Evolutionary conservation across 2,797 vertebrate species (phyloP).

Genomic region (Falco novaeseelandiae): DNA sequence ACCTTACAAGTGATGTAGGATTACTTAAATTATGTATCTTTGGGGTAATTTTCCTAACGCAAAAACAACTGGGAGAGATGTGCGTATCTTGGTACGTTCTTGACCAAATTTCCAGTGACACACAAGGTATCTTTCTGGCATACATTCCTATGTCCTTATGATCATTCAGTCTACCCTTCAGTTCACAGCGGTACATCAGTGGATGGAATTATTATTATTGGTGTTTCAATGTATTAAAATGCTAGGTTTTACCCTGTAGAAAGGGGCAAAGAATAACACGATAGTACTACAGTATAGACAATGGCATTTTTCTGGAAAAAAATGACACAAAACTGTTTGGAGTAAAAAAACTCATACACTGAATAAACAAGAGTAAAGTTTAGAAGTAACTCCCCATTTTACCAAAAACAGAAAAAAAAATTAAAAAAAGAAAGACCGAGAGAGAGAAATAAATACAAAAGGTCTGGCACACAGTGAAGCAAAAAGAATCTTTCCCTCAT

Average conservation of each 20-base stretch:
- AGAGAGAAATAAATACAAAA: neutral
- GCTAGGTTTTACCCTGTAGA: neutral
- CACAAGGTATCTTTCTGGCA: neutral
- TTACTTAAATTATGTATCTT: neutral
- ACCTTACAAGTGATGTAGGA: neutral
- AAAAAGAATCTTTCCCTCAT: neutral
- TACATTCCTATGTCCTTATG: neutral
- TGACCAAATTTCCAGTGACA: neutral
- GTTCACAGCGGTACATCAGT: neutral
- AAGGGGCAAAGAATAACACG: neutral
- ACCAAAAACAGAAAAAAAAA: neutral
- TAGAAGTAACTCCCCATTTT: neutral
- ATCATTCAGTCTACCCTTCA: neutral
- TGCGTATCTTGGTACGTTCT: rapidly evolving
- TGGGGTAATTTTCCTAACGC: neutral
- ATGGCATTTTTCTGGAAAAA: neutral
- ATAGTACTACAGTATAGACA: neutral
- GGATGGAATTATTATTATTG: neutral
- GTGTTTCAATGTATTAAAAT: neutral
- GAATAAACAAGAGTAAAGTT: neutral
- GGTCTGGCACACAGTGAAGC: neutral
- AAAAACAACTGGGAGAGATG: neutral
- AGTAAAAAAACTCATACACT: neutral
- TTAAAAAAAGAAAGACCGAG: neutral
- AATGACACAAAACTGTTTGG: neutral